These are phyloP conservation scores for Lasioglossum pauxillum DNA, from an alignment of 2,888 invertebrate species.

Conservation along the genomic window DNA sequence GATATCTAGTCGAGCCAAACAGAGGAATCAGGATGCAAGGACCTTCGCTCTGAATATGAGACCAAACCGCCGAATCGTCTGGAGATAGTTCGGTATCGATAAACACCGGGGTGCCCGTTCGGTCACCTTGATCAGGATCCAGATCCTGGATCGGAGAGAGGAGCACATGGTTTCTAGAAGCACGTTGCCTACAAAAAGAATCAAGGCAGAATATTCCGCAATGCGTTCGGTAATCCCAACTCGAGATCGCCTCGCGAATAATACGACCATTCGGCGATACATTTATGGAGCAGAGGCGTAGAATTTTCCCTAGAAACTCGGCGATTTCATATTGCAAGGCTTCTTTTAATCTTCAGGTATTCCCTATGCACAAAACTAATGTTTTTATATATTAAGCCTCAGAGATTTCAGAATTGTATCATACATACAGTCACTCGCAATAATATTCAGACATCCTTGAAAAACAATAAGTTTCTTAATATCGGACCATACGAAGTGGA, in stretches of 20 bases:
- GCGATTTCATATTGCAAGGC: neutral
- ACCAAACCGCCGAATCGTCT: constrained; percentile 75
- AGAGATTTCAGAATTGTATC: too few species aligned
- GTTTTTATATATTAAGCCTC: too few species aligned
- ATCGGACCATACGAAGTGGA: too few species aligned
- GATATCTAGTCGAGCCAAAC: constrained; percentile 68
- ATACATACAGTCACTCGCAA: too few species aligned
- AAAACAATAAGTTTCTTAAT: too few species aligned
- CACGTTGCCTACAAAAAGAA: constrained; percentile 30
- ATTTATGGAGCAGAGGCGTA: constrained; percentile 29
- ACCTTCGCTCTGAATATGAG: constrained; percentile 75
- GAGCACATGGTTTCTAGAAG: constrained; percentile 4
- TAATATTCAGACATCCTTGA: too few species aligned
- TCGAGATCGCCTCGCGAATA: constrained; percentile 33
- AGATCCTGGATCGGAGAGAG: constrained; percentile 63
- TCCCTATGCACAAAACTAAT: too few species aligned
- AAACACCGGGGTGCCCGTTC: constrained; percentile 50
- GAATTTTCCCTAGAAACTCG: neutral
- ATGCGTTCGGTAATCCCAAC: constrained; percentile 25
- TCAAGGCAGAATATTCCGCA: constrained; percentile 51
- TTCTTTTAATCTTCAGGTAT: neutral
- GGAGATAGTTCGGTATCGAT: constrained; percentile 74
- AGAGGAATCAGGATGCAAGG: constrained; percentile 74
- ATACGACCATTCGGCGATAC: constrained; percentile 33
- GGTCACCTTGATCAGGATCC: constrained; percentile 62